These are phyloP conservation scores for Actinia equina DNA, from an alignment of 64 coral and sea anemone genomes.

Conservation along the genomic window DNA sequence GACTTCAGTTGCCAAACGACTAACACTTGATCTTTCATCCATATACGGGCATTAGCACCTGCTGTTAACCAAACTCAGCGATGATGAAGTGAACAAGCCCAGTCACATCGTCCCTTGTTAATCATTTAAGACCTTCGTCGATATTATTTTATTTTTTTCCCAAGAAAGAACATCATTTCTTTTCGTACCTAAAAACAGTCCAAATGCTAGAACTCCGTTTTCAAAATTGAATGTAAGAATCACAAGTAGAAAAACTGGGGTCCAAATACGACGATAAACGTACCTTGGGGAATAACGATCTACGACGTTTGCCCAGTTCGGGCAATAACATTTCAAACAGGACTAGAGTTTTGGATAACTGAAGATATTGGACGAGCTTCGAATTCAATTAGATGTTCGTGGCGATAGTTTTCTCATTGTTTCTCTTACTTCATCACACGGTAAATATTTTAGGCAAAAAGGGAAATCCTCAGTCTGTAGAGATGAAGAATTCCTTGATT, in stretches of 20 bases:
- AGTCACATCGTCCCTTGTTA: constrained; percentile 65
- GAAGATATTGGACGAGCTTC: constrained; percentile 19
- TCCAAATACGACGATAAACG: neutral
- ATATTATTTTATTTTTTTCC: constrained; percentile 1
- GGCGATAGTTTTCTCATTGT: constrained; percentile 9
- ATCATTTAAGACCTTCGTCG: constrained; percentile 84
- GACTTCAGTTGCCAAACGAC: constrained; percentile 27
- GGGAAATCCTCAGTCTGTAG: neutral
- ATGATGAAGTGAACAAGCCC: constrained; percentile 56
- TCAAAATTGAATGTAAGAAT: neutral
- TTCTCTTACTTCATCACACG: constrained; percentile 12
- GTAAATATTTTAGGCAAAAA: neutral
- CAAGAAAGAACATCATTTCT: neutral
- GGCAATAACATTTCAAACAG: neutral
- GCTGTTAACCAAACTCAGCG: neutral
- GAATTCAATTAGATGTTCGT: constrained; percentile 23
- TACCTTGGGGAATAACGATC: neutral
- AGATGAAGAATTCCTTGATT: neutral
- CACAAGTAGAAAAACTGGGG: neutral
- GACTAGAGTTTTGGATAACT: neutral
- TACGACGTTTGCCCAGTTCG: neutral
- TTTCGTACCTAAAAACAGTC: neutral
- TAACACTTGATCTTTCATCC: constrained; percentile 63
- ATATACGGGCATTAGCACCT: constrained; percentile 61
- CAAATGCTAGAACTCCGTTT: neutral